These are phyloP conservation scores for Xiphorhynchus erythropygius DNA, from an alignment of 2,797 vertebrate genomes.

Conservation along the genomic window DNA sequence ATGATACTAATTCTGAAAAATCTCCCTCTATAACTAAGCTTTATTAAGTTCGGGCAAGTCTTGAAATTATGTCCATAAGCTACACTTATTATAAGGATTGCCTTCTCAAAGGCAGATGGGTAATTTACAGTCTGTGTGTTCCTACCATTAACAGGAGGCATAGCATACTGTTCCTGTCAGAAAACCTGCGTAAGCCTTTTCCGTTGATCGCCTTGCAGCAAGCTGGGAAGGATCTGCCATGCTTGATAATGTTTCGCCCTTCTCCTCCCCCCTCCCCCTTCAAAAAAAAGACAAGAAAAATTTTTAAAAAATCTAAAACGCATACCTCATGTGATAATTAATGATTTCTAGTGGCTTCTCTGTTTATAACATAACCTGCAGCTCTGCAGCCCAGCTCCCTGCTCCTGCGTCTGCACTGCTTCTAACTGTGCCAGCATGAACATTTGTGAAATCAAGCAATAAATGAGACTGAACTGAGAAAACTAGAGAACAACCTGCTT, in stretches of 20 bases:
- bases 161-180: neutral
- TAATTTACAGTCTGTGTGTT: neutral
- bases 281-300: neutral
- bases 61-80: neutral
- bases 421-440: neutral
- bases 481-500: neutral
- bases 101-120: neutral
- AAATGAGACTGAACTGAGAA: constrained; percentile 5
- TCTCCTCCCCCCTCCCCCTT: rapidly evolving
- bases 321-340: neutral
- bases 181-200: neutral
- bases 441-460: constrained; percentile 2
- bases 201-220: neutral
- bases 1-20: neutral
- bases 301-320: neutral
- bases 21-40: neutral
- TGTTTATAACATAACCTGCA: neutral
- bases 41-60: neutral
- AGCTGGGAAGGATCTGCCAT: neutral
- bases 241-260: neutral
- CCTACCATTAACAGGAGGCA: neutral
- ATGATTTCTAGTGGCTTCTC: neutral
- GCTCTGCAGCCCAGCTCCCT: neutral
- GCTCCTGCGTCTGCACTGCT: rapidly evolving
- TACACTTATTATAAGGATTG: neutral